These are phyloP conservation scores for Falcaria lacertinaria DNA, from an alignment of 2,888 invertebrate genomes.

Conservation along the genomic window DNA sequence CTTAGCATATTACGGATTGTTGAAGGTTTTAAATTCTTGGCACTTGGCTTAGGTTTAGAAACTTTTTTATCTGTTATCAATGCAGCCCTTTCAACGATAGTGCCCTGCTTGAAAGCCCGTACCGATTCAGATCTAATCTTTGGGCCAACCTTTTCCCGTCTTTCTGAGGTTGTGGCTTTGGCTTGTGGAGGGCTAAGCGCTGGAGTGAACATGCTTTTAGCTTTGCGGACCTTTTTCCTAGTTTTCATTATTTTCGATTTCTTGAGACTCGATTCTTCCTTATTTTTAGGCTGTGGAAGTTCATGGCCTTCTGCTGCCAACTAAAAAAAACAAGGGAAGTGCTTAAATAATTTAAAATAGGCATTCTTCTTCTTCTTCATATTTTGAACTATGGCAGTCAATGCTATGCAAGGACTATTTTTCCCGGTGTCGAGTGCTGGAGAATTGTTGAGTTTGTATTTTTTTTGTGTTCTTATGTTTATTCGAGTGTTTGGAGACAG, in stretches of 20 bases:
- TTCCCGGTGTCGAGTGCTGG: no score
- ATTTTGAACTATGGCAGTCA: no score
- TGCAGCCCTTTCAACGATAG: background rate
- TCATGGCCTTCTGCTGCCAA: conserved; percentile 22
- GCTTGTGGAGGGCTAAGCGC: conserved; percentile 7
- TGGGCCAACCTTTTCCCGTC: conserved; percentile 18
- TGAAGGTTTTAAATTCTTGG: background rate
- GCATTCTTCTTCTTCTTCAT: no score
- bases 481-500: no score
- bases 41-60: background rate
- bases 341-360: no score
- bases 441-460: no score
- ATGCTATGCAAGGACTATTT: no score
- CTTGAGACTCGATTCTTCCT: conserved; percentile 16
- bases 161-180: conserved; percentile 21
- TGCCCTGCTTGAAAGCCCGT: background rate
- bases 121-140: background rate
- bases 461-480: no score
- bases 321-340: no score
- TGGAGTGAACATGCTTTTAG: conserved; percentile 28
- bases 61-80: background rate
- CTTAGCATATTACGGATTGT: background rate
- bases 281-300: conserved; percentile 5
- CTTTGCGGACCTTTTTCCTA: conserved; percentile 29
- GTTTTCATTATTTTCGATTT: conserved; percentile 22